Base-by-base conservation (phyloP, 2,113 vertebrate genomes). In the Rhipidura dahli region DNA sequence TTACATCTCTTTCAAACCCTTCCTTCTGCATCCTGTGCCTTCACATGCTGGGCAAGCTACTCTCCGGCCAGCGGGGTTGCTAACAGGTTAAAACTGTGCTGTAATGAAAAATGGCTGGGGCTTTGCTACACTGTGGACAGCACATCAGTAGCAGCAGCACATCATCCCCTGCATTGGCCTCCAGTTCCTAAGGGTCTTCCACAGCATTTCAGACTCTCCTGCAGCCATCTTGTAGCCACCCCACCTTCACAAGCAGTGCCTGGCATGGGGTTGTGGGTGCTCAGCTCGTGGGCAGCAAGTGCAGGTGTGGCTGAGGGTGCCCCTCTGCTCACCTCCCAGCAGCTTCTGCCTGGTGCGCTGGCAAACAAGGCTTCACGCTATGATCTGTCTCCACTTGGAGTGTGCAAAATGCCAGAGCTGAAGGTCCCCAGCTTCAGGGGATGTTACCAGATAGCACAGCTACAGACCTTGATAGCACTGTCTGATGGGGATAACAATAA, bases 301-400 rank as follows among this genome's bases (percentile, higher is more conserved):
- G 26, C 28, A 45, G 51, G 2, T 56, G 30, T 35, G 14, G 42
- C 51, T 89, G 64, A 0, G 3, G 39, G 21, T 54, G 15, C 18
- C 51, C 65, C 56, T 66, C 30, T 51, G n/a, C 51, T 59, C 17
- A 51, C 31, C 15, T 71, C 77, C 35, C 0, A 2, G n/a, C 47
- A 77, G 22, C 4, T 42, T 44, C 78, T 15, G 13, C 14, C 54
- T 31, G 19, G 6, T 3, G 14, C 33, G 23, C 26, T 51, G 49
- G 26, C 28, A 65, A 49, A 28, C 9, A 51, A 51, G 37, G 24
- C 40, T 61, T 70, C 23, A 70, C 0, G 0, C 35, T 30, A 1
- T 7, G 14, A 31, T 49, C 71, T 78, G 27, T 47, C 39, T 77
- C 33, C n/a, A 22, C 49, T 91, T 57, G 2, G 63, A 83, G 53